Evolutionary conservation across 2,888 invertebrate species (phyloP), one percentile per base, ranked within the genome.

Genomic region (Phaonia tiefii): DNA sequence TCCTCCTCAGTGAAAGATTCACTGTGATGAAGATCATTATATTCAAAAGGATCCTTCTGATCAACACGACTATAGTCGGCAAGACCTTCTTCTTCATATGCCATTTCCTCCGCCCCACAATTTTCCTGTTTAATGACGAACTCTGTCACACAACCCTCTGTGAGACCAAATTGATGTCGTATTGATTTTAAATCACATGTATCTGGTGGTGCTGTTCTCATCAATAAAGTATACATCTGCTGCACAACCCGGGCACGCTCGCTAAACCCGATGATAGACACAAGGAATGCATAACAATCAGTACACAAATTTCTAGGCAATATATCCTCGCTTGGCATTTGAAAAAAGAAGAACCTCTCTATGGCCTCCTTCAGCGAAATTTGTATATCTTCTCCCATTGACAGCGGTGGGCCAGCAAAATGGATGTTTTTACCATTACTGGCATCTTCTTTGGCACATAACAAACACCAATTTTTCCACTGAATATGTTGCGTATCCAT

Each of bases 171-270:
- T 69, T 82, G 85, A 8, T 71, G 17, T 5, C 85, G 84, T 22
- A 84, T 54, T 0, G 58, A 37, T 51, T 76, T 76, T 2, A 80
- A 63, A 15, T 85, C 13, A 20, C 31, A 22, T 15, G 1, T 2
- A n/a, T 67, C 31, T 7, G 1, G 13, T 31, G 15, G 15, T 15
- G 65, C 5, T 0, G 37, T 46, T 49, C 84, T 85, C 37, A 85
- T 85, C 10, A 90, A 67, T 13, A 86, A 85, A 13, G 82, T 83
- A 67, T 86, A 90, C 80, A 90, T 86, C 54, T 87, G 86, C 66
- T 90, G 89, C 13, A 89, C 89, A 0, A 88, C 86, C 0, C 85
- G 84, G 2, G 89, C 85, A 1, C 88, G 87, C 25, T 89, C 87
- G n/a, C 86, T 85, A 56, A 89, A 89, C 0, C 87, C 86, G 0